Percentiles rank a stretch among this genome's conserved stretches.
These are phyloP conservation scores for Venusia cambrica DNA, from an alignment of 2,888 invertebrate genomes.

Conservation along the genomic window DNA sequence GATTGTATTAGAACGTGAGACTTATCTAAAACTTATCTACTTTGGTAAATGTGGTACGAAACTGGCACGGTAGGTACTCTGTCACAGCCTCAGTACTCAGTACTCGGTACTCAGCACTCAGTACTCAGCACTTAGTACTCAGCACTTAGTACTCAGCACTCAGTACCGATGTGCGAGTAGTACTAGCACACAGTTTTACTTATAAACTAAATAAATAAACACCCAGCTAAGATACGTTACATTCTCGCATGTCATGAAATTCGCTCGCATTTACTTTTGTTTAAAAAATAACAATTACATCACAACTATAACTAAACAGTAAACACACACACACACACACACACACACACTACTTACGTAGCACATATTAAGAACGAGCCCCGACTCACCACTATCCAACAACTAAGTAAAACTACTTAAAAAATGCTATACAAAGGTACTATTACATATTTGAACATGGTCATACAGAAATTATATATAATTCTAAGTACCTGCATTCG, in stretches of 20 bases:
- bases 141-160: too few relatives aligned
- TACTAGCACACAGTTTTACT: constrained; percentile 14
- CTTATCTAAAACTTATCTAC: constrained; percentile 16
- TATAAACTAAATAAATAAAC: constrained; percentile 23
- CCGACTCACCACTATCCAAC: constrained; percentile 15
- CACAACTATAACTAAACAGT: too few relatives aligned
- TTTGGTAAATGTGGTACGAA: constrained; percentile 43
- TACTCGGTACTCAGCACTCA: too few relatives aligned
- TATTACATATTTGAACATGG: too few relatives aligned
- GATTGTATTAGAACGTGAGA: too few relatives aligned
- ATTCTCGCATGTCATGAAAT: constrained; percentile 53
- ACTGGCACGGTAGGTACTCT: constrained; percentile 42
- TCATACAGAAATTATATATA: too few relatives aligned
- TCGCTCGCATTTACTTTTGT: constrained; percentile 41
- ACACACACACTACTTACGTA: constrained; percentile 14
- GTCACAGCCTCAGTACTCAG: constrained; percentile 64
- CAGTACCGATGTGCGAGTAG: constrained; percentile 36
- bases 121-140: too few relatives aligned
- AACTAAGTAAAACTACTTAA: constrained; percentile 12
- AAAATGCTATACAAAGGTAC: constrained; percentile 13
- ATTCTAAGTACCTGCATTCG: too few relatives aligned
- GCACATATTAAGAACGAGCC: constrained; percentile 15
- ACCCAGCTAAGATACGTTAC: constrained; percentile 17
- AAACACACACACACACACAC: too few relatives aligned
- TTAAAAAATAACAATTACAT: too few relatives aligned